These are phyloP conservation scores for Typhlichthys eigenmanni DNA, from an alignment of 2,797 vertebrate species.

Conservation along the genomic window DNA sequence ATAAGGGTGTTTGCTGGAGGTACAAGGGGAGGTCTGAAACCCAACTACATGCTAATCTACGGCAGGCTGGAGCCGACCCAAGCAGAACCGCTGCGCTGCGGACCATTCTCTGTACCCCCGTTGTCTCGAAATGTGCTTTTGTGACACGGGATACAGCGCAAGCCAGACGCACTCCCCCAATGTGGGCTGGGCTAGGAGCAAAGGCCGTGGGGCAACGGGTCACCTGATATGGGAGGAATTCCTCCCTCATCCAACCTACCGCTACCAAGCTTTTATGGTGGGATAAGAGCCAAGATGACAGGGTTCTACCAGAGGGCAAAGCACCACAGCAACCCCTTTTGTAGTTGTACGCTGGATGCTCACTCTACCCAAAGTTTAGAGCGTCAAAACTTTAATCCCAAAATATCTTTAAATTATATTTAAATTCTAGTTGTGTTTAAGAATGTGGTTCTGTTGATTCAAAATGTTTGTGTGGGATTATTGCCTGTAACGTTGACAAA, in stretches of 20 bases:
- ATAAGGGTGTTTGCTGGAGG: conserved; percentile 52
- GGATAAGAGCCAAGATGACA: conserved; percentile 67
- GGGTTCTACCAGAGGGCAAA: conserved; percentile 48
- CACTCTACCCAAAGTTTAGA: conserved; percentile 20
- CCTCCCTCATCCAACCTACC: conserved; percentile 63
- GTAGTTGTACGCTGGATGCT: conserved; percentile 12
- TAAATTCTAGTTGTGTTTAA: background rate
- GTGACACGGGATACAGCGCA: conserved; percentile 78
- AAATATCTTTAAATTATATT: background rate
- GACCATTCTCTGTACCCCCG: conserved; percentile 73
- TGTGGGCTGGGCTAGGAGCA: conserved; percentile 66
- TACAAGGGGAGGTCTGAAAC: conserved; percentile 72
- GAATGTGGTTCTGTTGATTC: too few relatives aligned
- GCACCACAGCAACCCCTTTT: conserved; percentile 33
- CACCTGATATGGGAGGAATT: conserved; percentile 76
- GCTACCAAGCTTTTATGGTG: conserved; percentile 45
- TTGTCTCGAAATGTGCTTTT: conserved; percentile 81
- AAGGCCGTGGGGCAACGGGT: conserved; percentile 72
- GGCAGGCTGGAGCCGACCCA: conserved; percentile 60
- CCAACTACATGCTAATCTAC: conserved; percentile 55
- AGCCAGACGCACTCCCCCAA: conserved; percentile 61
- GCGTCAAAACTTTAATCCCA: background rate
- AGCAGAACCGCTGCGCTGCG: conserved; percentile 70
- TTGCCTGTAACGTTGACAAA: background rate
- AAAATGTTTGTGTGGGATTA: background rate